These are phyloP conservation scores for Hestina assimilis DNA, from an alignment of 1,140 invertebrate genomes.

Conservation along the genomic window DNA sequence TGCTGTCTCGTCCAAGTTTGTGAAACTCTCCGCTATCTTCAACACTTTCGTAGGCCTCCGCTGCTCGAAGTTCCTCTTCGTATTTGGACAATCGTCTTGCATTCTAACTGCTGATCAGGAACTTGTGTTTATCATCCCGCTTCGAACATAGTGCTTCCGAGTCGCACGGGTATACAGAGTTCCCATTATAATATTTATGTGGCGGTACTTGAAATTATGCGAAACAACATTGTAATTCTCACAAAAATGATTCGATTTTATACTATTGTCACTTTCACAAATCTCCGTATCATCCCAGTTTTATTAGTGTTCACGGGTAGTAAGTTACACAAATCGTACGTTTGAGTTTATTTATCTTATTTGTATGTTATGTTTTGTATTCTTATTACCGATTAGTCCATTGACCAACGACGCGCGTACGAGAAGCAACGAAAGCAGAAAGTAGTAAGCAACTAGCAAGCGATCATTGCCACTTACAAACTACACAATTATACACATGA, in stretches of 20 bases:
- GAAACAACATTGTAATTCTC: conserved; percentile 67
- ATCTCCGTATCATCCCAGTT: conserved; percentile 51
- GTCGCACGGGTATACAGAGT: conserved; percentile 40
- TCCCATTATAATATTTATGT: conserved; percentile 55
- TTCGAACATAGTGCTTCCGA: conserved; percentile 66
- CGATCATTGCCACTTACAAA: conserved; percentile 47
- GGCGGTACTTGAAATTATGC: conserved; percentile 64
- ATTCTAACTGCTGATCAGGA: conserved; percentile 67
- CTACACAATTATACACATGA: conserved; percentile 64
- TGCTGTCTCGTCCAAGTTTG: conserved; percentile 71
- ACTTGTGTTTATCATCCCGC: conserved; percentile 56
- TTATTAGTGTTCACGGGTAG: conserved; percentile 20
- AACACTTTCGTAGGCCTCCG: conserved; percentile 72
- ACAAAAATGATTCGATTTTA: conserved; percentile 63
- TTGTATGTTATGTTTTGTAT: conserved; percentile 51
- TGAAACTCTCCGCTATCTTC: conserved; percentile 76
- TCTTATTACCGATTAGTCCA: conserved; percentile 57
- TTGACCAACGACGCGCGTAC: conserved; percentile 65
- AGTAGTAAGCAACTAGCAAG: conserved; percentile 68
- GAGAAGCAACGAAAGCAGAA: conserved; percentile 66
- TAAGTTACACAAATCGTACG: conserved; percentile 19
- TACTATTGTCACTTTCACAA: conserved; percentile 71
- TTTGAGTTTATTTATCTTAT: conserved; percentile 39
- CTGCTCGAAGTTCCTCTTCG: conserved; percentile 63
- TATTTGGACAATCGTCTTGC: conserved; percentile 66